A percentile compares a stretch with the other conserved stretches of the same genome.
Evolutionary conservation across 2,888 invertebrate genomes (phyloP).

Genomic region (Eupithecia abbreviata): DNA sequence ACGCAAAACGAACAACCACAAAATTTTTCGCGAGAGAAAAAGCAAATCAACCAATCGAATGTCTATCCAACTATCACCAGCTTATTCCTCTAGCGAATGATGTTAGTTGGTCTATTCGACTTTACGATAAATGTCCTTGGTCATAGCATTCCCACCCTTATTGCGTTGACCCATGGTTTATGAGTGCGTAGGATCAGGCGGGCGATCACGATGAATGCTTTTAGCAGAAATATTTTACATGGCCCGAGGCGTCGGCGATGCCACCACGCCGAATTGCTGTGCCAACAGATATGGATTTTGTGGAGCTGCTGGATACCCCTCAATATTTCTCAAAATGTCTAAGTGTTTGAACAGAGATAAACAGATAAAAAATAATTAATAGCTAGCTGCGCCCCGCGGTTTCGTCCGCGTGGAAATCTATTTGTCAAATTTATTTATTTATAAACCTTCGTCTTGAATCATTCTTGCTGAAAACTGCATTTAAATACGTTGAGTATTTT

Average conservation of each 20-base stretch:
- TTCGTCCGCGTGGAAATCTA: too few species aligned
- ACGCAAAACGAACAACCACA: neutral
- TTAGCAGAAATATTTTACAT: constrained; percentile 83
- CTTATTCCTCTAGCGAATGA: constrained; percentile 64
- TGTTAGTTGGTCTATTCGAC: constrained; percentile 62
- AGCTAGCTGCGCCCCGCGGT: too few species aligned
- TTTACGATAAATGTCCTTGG: constrained; percentile 60
- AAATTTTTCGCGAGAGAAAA: neutral
- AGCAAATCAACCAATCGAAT: neutral
- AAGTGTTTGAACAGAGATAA: too few species aligned
- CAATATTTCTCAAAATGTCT: neutral
- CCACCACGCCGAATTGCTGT: constrained; percentile 77
- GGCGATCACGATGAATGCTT: constrained; percentile 83
- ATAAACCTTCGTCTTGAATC: too few species aligned
- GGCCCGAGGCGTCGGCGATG: constrained; percentile 74
- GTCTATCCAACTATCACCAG: neutral
- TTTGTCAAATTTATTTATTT: too few species aligned
- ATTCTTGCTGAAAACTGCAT: too few species aligned
- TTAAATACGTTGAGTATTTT: too few species aligned
- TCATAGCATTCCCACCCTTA: constrained; percentile 54
- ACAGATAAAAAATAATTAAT: too few species aligned
- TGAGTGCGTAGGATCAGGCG: constrained; percentile 69
- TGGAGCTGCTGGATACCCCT: constrained; percentile 56
- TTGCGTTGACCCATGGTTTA: constrained; percentile 51
- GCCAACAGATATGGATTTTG: constrained; percentile 73